Conservation (phyloP, 2,113 vertebrate species). For the Tenrec ecaudatus region DNA sequence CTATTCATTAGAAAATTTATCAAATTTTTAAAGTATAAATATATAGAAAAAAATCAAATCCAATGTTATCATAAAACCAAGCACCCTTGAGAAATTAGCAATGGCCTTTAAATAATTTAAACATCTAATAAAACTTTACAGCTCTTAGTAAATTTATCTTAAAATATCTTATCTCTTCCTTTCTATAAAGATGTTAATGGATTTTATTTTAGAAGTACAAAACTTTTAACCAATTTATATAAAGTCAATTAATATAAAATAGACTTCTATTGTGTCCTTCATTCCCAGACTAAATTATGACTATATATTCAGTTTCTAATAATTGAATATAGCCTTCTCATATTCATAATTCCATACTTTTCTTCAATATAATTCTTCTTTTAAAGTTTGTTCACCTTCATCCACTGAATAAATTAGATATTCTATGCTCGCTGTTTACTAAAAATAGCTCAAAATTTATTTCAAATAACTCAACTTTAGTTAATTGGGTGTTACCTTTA, state of each 20-base stretch:
- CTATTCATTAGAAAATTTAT: too few relatives aligned
- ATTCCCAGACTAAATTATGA: too few relatives aligned
- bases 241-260: too few relatives aligned
- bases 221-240: too few relatives aligned
- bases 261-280: too few relatives aligned
- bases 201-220: not conserved
- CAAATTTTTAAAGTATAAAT: too few relatives aligned
- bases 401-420: not conserved
- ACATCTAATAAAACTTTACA: not conserved
- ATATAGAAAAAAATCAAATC: too few relatives aligned
- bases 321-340: not conserved
- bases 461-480: not conserved
- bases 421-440: not conserved
- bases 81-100: constrained; percentile 1
- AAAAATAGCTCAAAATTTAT: not conserved
- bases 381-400: not conserved
- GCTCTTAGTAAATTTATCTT: constrained; percentile 29
- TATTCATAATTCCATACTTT: not conserved
- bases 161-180: not conserved
- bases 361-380: not conserved
- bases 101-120: not conserved
- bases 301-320: too few relatives aligned
- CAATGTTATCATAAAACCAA: too few relatives aligned
- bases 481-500: not conserved
- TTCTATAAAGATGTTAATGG: not conserved